Evolutionary conservation across 2,888 invertebrate species (phyloP), one percentile per base, ranked within the genome.

Genomic region (Drosophila pseudotakahashii): DNA sequence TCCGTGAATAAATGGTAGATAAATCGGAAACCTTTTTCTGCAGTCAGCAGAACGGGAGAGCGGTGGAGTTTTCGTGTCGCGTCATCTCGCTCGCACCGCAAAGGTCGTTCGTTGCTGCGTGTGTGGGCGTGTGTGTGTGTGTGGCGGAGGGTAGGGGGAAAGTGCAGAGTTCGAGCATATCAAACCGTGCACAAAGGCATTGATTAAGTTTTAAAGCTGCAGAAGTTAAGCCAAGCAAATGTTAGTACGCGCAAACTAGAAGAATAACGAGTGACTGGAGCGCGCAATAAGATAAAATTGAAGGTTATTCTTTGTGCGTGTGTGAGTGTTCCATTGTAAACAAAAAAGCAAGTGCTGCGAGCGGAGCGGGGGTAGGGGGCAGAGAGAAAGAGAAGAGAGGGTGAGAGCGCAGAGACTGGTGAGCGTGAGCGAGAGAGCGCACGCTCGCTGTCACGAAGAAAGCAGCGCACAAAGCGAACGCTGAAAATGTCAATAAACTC

Each of bases 401-500:
- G 67, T 59, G 62, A 47, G 47, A 54, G 45, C 42, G 59, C 9
- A 42, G 37, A 66, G 63, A 75, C 68, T 69, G 73, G 41, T 64
- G 30, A 62, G 67, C 16, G 45, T 51, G 58, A 23, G 30, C 14
- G 55, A 54, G 52, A 26, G 45, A 50, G 61, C 53, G 66, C 36
- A 54, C 51, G 52, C 58, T 67, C 50, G 41, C 53, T 62, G 55
- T 50, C 53, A 71, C 76, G 61, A 81, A 81, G 88, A 89, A 87
- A 85, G 82, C 78, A 79, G 76, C 77, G 76, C 78, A 78, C 84
- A 78, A 88, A 89, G 79, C 87, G 77, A 81, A 86, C 76, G 85
- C 76, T 80, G 78, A 83, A 87, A 88, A 88, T 88, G 87, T 88
- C 89, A 88, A 88, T 88, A 89, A 88, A 89, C 88, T 88, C 88